A percentile compares a stretch with the other conserved stretches of the same genome.
Conservation (phyloP, 2,113 vertebrate genomes). For the Ia io region DNA sequence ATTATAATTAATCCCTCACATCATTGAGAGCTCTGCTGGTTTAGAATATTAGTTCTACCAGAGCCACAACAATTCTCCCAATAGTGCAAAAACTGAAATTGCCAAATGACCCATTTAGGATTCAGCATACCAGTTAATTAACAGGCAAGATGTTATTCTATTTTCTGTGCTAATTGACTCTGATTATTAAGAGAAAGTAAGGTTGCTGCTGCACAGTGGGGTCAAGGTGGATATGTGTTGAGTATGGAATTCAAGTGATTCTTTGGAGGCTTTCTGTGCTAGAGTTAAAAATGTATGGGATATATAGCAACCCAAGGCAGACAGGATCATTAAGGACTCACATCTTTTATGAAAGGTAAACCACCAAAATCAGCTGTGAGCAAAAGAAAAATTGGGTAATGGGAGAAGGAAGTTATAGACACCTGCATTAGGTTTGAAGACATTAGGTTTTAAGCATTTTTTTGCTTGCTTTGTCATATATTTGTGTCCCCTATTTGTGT, state of each 20-base stretch:
- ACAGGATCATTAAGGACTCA: background rate
- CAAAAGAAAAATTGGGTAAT: background rate
- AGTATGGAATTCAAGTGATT: background rate
- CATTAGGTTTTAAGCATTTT: background rate
- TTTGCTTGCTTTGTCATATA: background rate
- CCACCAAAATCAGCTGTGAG: background rate
- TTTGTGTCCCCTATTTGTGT: background rate
- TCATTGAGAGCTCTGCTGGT: background rate
- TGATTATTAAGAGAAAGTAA: background rate
- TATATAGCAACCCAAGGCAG: background rate
- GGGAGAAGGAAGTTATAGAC: background rate
- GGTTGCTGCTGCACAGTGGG: background rate
- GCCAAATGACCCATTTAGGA: background rate
- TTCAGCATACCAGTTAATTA: background rate
- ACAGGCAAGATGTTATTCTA: background rate
- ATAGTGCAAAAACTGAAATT: conserved; percentile 16
- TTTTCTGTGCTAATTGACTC: background rate
- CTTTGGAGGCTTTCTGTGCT: background rate
- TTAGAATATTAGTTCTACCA: background rate
- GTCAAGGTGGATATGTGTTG: background rate
- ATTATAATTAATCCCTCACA: background rate
- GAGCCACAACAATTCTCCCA: background rate
- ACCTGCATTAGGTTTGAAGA: background rate
- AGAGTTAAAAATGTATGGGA: background rate
- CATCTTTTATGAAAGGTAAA: background rate